A percentile compares a stretch with the other conserved stretches of the same genome.
Conservation (phyloP, 2,797 vertebrate genomes). For the Argentina silus region DNA sequence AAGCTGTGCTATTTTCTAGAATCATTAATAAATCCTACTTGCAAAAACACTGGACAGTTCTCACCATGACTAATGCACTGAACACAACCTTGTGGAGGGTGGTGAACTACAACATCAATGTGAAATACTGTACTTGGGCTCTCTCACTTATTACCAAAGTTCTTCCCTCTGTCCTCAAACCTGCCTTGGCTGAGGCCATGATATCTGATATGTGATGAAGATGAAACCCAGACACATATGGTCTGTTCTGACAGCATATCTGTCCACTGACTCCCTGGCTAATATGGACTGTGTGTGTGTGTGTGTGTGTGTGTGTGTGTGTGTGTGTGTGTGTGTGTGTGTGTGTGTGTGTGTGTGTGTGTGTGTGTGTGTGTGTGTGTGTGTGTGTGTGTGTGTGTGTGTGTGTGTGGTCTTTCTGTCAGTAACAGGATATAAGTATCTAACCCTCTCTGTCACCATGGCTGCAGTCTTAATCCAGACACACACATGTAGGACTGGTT, state of each 20-base stretch:
- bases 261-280: background rate
- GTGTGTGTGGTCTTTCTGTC: background rate
- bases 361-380: background rate
- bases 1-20: too few species aligned
- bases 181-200: background rate
- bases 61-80: too few species aligned
- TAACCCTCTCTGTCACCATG: slow-evolving; percentile 15
- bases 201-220: background rate
- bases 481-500: background rate
- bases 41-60: too few species aligned
- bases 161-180: background rate
- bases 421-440: background rate
- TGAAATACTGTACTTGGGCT: background rate
- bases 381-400: background rate
- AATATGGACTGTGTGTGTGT: slow-evolving; percentile 2
- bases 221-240: background rate
- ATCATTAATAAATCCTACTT: too few species aligned
- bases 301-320: background rate
- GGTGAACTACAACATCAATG: background rate
- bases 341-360: background rate
- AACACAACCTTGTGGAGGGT: too few species aligned
- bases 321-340: background rate
- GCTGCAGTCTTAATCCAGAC: slow-evolving; percentile 25
- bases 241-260: background rate
- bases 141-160: too few species aligned